Percentiles rank a stretch among this genome's conserved stretches.
Conservation (phyloP, 2,888 invertebrate species). For the Melitaea athalia region DNA sequence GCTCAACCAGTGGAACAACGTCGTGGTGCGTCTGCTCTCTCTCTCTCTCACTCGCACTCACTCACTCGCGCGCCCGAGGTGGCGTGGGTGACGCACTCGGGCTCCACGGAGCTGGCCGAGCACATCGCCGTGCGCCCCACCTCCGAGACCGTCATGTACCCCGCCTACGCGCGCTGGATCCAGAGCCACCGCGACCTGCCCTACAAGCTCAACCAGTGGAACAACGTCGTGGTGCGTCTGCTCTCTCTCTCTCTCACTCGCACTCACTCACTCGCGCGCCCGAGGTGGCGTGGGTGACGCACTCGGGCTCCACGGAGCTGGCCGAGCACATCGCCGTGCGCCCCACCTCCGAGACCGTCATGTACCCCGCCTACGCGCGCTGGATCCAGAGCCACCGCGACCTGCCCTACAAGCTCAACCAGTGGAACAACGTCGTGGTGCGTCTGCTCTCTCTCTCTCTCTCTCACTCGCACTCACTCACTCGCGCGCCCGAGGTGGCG, state of each 20-base stretch:
- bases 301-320: too few relatives aligned
- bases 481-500: too few relatives aligned
- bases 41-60: too few relatives aligned
- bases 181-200: slow-evolving; percentile 99
- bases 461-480: too few relatives aligned
- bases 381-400: slow-evolving; percentile 99
- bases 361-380: slow-evolving; percentile 99
- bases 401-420: slow-evolving; percentile 97
- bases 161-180: slow-evolving; percentile 98
- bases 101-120: too few relatives aligned
- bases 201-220: slow-evolving; percentile 98
- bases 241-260: too few relatives aligned
- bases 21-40: slow-evolving; percentile 88
- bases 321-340: slow-evolving; percentile 84
- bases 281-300: too few relatives aligned
- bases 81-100: too few relatives aligned
- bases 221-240: slow-evolving; percentile 99
- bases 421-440: slow-evolving; percentile 99
- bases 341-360: slow-evolving; percentile 99
- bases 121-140: slow-evolving; percentile 92
- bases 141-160: slow-evolving; percentile 99
- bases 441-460: slow-evolving; percentile 53
- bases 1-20: slow-evolving; percentile 99
- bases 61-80: neutral
- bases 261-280: too few relatives aligned